Evolutionary conservation across 30 jellyfish, hydroid and myxozoan genomes (phyloP), one percentile per base, ranked within the genome.

Genomic region (Cassiopea andromeda): DNA sequence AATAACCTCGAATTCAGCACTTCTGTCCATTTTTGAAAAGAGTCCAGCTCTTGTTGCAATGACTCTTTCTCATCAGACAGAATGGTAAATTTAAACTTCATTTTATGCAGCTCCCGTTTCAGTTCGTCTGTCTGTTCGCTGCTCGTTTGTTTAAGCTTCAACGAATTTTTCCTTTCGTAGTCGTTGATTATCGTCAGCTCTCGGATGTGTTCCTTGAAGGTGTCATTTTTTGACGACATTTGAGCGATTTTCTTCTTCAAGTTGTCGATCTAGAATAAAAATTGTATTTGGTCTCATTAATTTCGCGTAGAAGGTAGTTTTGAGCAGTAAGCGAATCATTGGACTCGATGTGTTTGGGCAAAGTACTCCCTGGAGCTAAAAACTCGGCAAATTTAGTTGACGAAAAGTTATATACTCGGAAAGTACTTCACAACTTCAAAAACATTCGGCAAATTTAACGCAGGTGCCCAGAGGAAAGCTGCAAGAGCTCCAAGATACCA

Each of bases 131-230:
- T 96, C 85, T 96, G 97, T n/a, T 81, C 57, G 27, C 57, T 80
- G 82, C 83, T 89, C 46, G 93, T 66, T 59, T 82, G 90, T 57
- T 59, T 82, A 59, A 96, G 70, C 67, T 94, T 91, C 60, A 57
- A 80, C 61, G 99, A 96, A 71, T 92, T 96, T 38, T 89, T 70
- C 74, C 94, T 58, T 84, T 91, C 95, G 68, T 60, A 80, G 83
- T 96, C 98, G 85, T 91, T 88, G 70, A 87, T 90, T 6, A 96
- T 91, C 81, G 97, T 85, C 71, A 96, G 67, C 45, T 96, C 97
- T 64, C 89, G 60, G 5, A 96, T 91, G 48, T 96, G 97, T 44
- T 78, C 46, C 94, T 67, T 89, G 1, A 91, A 85, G 2, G 66
- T 50, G 10, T 91, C 97, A 82, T 91, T 96, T 70, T 96, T 96